Conservation (phyloP, 2,113 vertebrate species). For the Calidris pygmaea region DNA sequence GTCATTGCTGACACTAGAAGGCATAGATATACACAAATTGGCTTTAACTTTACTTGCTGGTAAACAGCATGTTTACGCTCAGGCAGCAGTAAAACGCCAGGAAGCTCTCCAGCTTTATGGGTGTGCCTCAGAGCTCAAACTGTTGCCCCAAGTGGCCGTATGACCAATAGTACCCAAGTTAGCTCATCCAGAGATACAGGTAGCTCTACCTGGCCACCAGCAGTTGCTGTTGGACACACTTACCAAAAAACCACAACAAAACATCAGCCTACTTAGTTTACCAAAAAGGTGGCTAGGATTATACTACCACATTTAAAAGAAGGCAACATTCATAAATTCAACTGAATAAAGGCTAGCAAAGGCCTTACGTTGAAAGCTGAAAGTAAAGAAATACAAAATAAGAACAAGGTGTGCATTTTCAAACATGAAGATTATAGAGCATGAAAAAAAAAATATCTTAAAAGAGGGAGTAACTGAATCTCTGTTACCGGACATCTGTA, state of each 20-base stretch:
- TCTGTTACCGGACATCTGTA: not conserved
- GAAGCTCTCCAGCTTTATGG: not conserved
- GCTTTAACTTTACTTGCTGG: not conserved
- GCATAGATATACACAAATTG: not conserved
- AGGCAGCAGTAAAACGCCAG: not conserved
- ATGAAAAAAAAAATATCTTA: too few relatives aligned
- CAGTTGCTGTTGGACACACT: not conserved
- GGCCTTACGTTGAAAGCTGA: accelerated
- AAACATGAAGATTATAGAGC: not conserved
- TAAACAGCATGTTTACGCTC: not conserved
- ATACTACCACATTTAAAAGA: not conserved
- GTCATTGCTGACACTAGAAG: not conserved
- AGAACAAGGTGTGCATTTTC: not conserved
- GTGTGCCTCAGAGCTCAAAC: not conserved
- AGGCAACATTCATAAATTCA: not conserved
- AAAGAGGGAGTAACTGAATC: too few relatives aligned
- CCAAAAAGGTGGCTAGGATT: not conserved
- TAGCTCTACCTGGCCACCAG: not conserved
- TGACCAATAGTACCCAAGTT: not conserved
- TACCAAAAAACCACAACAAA: not conserved
- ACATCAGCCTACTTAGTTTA: not conserved
- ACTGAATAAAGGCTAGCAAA: not conserved
- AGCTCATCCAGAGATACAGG: not conserved
- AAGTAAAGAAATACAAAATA: not conserved
- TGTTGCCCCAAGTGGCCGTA: accelerated